These are phyloP conservation scores for Agrotis puta DNA, from an alignment of 2,888 invertebrate species.

Conservation along the genomic window DNA sequence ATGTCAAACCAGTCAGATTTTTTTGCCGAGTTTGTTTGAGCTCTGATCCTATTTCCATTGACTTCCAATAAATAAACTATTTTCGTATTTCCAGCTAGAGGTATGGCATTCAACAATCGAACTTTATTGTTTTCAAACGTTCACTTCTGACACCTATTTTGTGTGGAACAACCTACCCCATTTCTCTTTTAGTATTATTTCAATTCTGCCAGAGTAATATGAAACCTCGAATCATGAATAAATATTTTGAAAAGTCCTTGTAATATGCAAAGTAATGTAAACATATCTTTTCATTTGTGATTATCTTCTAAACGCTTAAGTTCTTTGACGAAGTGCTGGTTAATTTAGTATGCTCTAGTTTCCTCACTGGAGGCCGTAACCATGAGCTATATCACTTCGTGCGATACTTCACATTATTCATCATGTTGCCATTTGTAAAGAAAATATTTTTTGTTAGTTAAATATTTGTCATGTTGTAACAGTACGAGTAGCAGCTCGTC, in stretches of 20 bases:
- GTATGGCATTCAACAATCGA: conserved; percentile 7
- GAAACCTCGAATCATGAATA: conserved; percentile 23
- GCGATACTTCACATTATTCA: conserved; percentile 58
- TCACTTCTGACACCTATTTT: conserved; percentile 1
- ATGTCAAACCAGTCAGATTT: conserved; percentile 41
- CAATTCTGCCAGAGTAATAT: conserved; percentile 21
- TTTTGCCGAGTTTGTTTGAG: conserved; percentile 47
- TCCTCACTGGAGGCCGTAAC: conserved; percentile 68
- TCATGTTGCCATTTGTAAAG: conserved; percentile 50
- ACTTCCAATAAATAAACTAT: conserved; percentile 48
- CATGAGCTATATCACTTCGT: conserved; percentile 72
- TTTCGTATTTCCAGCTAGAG: conserved; percentile 37
- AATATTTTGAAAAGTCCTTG: conserved; percentile 40
- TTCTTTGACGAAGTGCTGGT: conserved; percentile 62
- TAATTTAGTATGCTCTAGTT: conserved; percentile 69
- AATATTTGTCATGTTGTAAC: conserved; percentile 41
- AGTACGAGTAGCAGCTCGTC: conserved; percentile 22
- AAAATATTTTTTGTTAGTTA: conserved; percentile 38
- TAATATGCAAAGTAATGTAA: conserved; percentile 38
- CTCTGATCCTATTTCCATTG: conserved; percentile 39
- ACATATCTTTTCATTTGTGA: conserved; percentile 50
- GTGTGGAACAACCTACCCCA: background rate
- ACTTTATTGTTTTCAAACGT: conserved; percentile 22
- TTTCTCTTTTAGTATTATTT: conserved; percentile 19
- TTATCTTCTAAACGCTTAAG: conserved; percentile 64